Percentiles rank a stretch among this genome's conserved stretches.
phyloP scores from a whole-genome alignment of 2,888 invertebrate species.

The Hylaea fasciaria region DNA sequence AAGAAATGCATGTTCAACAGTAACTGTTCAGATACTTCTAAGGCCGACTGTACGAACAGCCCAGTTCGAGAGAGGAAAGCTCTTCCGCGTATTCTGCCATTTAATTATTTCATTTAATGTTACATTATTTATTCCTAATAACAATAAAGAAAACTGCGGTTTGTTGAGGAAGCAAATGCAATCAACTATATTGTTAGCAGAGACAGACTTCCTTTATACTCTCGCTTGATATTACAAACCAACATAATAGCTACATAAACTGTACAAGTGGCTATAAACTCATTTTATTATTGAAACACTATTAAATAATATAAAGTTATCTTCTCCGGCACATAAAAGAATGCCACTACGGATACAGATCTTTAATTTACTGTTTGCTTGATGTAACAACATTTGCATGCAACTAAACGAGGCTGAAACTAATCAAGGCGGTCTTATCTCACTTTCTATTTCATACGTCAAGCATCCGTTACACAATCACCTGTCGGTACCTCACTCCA shows the following conservation, averaged over 20 bases:
- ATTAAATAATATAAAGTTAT: conserved; percentile 19
- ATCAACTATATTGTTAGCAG: conserved; percentile 10
- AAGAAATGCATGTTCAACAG: no score
- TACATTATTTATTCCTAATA: not conserved
- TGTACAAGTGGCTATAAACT: conserved; percentile 15
- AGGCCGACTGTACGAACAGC: no score
- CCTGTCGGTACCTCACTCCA: conserved; percentile 39
- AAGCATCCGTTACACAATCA: conserved; percentile 54
- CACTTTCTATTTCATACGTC: conserved; percentile 62
- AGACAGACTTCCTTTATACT: conserved; percentile 16
- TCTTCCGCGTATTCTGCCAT: not conserved
- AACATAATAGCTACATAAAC: conserved; percentile 20
- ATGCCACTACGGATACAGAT: conserved; percentile 45
- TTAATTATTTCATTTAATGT: not conserved
- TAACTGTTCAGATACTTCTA: no score
- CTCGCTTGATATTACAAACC: conserved; percentile 12
- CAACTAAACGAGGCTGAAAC: conserved; percentile 57
- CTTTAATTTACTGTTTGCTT: conserved; percentile 43
- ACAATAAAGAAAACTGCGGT: not conserved
- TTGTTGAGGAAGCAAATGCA: conserved; percentile 17
- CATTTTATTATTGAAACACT: conserved; percentile 18
- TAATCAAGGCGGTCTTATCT: conserved; percentile 59
- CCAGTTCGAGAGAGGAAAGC: not conserved
- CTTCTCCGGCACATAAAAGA: conserved; percentile 44
- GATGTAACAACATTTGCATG: conserved; percentile 61